Percentiles rank a stretch among this genome's conserved stretches.
Evolutionary conservation across 1,140 invertebrate genomes (phyloP).

Genomic region (Plodia interpunctella): DNA sequence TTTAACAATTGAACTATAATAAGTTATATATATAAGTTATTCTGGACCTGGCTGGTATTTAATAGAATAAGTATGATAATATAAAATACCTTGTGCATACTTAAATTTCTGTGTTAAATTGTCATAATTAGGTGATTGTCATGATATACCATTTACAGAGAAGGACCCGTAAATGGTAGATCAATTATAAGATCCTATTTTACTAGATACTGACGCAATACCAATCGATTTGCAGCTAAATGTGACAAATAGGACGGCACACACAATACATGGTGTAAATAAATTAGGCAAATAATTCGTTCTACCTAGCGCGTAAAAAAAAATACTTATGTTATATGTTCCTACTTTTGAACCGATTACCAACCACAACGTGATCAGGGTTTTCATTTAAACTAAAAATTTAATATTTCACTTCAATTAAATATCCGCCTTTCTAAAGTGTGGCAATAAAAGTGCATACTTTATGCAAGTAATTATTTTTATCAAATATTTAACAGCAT

Average conservation of each 20-base stretch:
- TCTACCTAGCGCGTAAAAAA: not conserved
- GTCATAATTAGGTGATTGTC: no score
- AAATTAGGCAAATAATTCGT: not conserved
- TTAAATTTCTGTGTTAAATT: no score
- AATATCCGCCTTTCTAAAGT: not conserved
- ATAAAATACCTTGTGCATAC: no score
- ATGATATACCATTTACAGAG: no score
- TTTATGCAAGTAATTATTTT: not conserved
- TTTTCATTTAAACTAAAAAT: no score
- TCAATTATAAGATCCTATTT: not conserved
- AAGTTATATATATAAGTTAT: no score
- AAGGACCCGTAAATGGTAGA: no score
- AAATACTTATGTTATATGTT: not conserved
- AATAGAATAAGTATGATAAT: no score
- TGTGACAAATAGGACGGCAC: not conserved
- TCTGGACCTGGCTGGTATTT: no score
- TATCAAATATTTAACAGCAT: not conserved
- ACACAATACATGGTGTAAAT: not conserved
- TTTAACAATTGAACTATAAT: no score
- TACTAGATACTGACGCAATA: slow-evolving; percentile 9
- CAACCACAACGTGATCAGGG: no score
- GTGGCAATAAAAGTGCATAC: not conserved
- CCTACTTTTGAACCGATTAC: not conserved
- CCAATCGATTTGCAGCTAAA: not conserved
- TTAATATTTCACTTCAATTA: not conserved